A percentile compares a stretch with the other conserved stretches of the same genome.
Conservation (phyloP, 23 tunicate species). For the Botrylloides violaceus region DNA sequence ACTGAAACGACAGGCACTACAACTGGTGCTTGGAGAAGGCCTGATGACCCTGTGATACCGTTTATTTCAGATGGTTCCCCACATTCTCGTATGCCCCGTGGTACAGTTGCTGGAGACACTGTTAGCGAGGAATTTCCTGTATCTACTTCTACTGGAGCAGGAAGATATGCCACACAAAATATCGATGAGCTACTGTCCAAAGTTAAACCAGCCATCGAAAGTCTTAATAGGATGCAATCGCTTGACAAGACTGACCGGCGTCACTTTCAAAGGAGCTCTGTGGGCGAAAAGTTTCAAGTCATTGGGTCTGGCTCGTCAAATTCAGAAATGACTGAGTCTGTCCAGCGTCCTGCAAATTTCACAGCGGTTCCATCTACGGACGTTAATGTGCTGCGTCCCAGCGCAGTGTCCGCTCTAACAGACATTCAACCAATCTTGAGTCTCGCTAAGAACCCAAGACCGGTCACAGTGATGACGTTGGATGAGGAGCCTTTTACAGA, state of each 20-base stretch:
- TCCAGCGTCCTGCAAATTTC: neutral
- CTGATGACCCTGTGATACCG: neutral
- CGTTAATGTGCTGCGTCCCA: neutral
- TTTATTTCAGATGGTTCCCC: neutral
- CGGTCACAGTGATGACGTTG: neutral
- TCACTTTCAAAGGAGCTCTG: neutral
- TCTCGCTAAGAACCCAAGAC: too few relatives aligned
- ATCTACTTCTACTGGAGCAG: neutral
- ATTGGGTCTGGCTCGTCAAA: neutral
- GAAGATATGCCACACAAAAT: neutral
- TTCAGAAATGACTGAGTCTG: neutral
- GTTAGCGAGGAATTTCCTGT: neutral
- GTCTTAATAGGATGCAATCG: neutral
- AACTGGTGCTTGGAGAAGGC: neutral
- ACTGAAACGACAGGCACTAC: neutral
- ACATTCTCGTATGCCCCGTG: neutral
- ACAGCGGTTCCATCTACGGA: neutral
- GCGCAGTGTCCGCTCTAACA: neutral
- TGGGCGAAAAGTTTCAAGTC: neutral
- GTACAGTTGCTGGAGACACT: neutral
- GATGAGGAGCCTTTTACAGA: too few relatives aligned
- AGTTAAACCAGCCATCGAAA: slow-evolving; percentile 6
- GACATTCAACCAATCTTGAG: neutral
- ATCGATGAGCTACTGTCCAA: slow-evolving; percentile 15
- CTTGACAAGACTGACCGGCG: neutral